Base-by-base conservation (phyloP, 2,888 invertebrate genomes). In the Parnassius glacialis region DNA sequence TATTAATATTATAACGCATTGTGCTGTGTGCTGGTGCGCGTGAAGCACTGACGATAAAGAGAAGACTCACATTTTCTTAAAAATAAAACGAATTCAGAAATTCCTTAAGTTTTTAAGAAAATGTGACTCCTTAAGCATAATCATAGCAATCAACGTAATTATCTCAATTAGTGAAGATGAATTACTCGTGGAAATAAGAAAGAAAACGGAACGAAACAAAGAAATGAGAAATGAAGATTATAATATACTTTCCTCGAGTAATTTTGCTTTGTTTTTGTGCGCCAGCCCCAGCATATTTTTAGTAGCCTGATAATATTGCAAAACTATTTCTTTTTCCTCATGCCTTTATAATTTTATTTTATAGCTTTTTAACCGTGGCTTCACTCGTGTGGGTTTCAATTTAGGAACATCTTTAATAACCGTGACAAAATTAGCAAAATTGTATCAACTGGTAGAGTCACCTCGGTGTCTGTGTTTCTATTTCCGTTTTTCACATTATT, bases 151-250 rank as follows among this genome's bases (percentile, higher is more conserved):
- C 57, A 65, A 62, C 50, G 50, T 68, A 68, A 68, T 69, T 68
- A 67, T 43, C 67, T 66, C 67, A 68, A 69, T 67, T 62, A 67
- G 56, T 52, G 65, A 66, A 68, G 61, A 69, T 67, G 69, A 66
- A 65, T 62, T 57, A 53, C 57, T 43, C 57, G 13, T 53, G 13
- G 52, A 43, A 57, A 57, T 57, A 57, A 57, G 57, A 48, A 44
- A 52, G 62, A 45, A 57, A 51, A 64, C 50, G 65, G 60, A 54
- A 62, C 51, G 57, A 53, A 48, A 65, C 58, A 64, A 65, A 64
- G 61, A 62, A 62, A 62, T 57, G 61, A 57, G 57, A 57, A 62
- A 62, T 62, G 57, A 50, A 57, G 57, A 57, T 62, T 57, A 57
- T 62, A 57, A 62, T 62, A 57, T 53, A 62, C 53, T 62, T 62